Percentiles rank a stretch among this genome's conserved stretches.
phyloP scores from a whole-genome alignment of 2,888 invertebrate genomes.

The Stratiomys singularior region DNA sequence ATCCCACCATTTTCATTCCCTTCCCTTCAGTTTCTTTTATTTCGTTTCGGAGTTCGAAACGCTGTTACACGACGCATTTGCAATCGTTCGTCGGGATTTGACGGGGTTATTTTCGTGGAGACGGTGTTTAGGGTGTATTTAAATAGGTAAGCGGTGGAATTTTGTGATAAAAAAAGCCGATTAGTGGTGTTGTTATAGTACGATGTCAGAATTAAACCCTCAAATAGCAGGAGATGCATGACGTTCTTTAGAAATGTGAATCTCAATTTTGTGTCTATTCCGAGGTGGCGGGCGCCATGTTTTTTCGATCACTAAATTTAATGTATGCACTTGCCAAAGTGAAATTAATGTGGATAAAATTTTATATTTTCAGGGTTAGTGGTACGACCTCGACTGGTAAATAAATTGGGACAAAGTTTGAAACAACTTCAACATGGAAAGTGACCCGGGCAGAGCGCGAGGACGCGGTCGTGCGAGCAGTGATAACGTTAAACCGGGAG shows the following conservation, averaged over 20 bases:
- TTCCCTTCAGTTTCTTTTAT: background rate
- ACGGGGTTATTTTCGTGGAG: slow-evolving; percentile 1
- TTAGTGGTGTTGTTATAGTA: background rate
- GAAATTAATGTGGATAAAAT: background rate
- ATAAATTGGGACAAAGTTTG: background rate
- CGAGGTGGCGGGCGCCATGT: background rate
- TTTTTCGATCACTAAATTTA: background rate
- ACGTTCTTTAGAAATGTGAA: background rate
- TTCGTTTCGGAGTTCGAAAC: background rate
- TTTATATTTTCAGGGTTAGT: slow-evolving; percentile 6
- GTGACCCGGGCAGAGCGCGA: slow-evolving; percentile 48
- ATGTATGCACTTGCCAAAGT: background rate
- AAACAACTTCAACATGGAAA: slow-evolving; percentile 29
- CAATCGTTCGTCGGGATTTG: background rate
- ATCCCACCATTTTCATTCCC: slow-evolving; percentile 1
- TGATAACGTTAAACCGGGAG: slow-evolving; percentile 39
- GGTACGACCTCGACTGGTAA: background rate
- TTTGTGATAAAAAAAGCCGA: background rate
- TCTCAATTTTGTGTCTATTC: background rate
- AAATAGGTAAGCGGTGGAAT: slow-evolving; percentile 2
- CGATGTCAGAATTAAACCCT: background rate
- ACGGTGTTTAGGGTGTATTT: background rate
- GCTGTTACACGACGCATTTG: slow-evolving; percentile 4
- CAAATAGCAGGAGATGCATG: background rate
- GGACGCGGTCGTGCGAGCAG: slow-evolving; percentile 46